A percentile compares a stretch with the other conserved stretches of the same genome.
Evolutionary conservation across 2,797 vertebrate genomes (phyloP).

Genomic region (Hydrolagus colliei): DNA sequence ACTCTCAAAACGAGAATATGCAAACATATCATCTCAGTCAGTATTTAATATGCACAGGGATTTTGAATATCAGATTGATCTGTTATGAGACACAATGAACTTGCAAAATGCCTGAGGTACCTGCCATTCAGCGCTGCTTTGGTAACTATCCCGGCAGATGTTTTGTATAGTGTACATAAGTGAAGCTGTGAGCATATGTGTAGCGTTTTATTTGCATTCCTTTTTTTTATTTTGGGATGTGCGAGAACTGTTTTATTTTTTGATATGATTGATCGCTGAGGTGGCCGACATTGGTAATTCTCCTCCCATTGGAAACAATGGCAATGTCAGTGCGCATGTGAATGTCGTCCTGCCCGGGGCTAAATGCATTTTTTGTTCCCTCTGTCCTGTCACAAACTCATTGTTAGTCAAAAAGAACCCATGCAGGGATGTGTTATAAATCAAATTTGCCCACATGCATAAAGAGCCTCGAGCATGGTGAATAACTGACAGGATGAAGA

Average conservation of each 20-base stretch:
- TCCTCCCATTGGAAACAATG: neutral
- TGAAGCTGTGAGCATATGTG: neutral
- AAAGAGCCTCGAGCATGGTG: slow-evolving; percentile 15
- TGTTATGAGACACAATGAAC: neutral
- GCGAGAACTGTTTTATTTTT: neutral
- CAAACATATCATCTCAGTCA: neutral
- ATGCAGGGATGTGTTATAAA: neutral
- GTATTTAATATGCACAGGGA: neutral
- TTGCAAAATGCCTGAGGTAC: neutral
- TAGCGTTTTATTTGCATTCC: neutral
- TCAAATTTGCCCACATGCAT: slow-evolving; percentile 17
- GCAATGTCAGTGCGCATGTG: neutral
- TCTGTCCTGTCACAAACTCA: neutral
- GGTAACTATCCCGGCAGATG: neutral
- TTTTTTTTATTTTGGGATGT: neutral
- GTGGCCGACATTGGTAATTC: neutral
- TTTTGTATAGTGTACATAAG: neutral
- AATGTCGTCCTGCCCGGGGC: slow-evolving; percentile 11
- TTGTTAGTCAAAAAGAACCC: neutral
- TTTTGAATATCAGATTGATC: neutral
- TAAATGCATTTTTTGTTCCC: neutral
- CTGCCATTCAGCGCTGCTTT: neutral
- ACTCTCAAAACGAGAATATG: neutral
- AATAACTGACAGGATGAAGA: slow-evolving; percentile 18
- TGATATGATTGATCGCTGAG: neutral